These are phyloP conservation scores for Drosophila trichaetosa DNA, from an alignment of 2,888 invertebrate genomes.

Conservation along the genomic window DNA sequence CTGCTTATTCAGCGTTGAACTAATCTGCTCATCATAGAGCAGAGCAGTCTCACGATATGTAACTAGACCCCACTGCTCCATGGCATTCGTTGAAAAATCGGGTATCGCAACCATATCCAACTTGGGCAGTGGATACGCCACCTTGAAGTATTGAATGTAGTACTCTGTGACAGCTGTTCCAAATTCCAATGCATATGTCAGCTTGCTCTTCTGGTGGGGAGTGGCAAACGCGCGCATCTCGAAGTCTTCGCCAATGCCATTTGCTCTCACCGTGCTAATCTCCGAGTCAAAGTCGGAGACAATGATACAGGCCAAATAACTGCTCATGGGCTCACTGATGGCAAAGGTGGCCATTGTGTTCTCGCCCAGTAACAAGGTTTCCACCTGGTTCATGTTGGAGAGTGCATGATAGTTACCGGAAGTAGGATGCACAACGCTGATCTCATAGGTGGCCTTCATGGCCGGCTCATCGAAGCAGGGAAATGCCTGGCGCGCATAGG, in stretches of 20 bases:
- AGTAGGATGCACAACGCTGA: constrained; percentile 90
- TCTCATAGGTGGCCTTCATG: constrained; percentile 93
- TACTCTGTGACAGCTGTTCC: constrained; percentile 91
- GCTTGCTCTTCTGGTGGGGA: constrained; percentile 90
- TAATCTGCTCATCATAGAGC: constrained; percentile 90
- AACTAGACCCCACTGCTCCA: constrained; percentile 98
- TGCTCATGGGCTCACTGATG: constrained; percentile 95
- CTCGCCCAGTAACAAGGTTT: constrained; percentile 70
- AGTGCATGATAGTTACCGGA: constrained; percentile 88
- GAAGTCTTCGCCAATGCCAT: constrained; percentile 86
- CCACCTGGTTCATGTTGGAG: constrained; percentile 87
- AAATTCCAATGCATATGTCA: constrained; percentile 90
- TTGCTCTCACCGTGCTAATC: constrained; percentile 85
- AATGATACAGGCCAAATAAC: constrained; percentile 95
- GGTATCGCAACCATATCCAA: constrained; percentile 86
- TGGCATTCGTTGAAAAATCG: constrained; percentile 89
- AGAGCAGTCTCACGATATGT: constrained; percentile 95
- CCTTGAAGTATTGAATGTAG: constrained; percentile 93
- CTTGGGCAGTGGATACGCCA: constrained; percentile 95
- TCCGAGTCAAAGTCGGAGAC: constrained; percentile 92
- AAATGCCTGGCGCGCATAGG: constrained; percentile 96
- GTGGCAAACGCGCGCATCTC: constrained; percentile 91
- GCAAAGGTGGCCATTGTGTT: constrained; percentile 90
- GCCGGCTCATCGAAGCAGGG: constrained; percentile 98
- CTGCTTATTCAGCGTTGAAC: constrained; percentile 91